These are phyloP conservation scores for Pocillopora damicornis DNA, from an alignment of 64 coral and sea anemone species.

Conservation along the genomic window DNA sequence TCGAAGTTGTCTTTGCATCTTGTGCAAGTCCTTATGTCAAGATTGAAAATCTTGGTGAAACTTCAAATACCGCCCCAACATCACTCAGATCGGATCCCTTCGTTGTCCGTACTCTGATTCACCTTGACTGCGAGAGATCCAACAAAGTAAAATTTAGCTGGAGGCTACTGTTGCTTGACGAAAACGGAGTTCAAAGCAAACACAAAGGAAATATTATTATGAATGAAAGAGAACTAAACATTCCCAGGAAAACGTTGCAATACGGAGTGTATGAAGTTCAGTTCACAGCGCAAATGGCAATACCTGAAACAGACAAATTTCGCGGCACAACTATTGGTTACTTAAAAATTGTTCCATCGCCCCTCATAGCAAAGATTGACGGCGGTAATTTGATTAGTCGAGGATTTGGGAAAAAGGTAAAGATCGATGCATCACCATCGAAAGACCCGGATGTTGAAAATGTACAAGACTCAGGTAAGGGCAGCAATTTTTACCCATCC, in stretches of 20 bases:
- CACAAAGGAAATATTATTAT: not conserved
- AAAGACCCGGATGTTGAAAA: slow-evolving; percentile 56
- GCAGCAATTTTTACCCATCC: not conserved
- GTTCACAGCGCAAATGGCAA: slow-evolving; percentile 38
- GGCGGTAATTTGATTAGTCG: slow-evolving; percentile 50
- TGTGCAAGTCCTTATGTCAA: not conserved
- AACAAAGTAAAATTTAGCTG: slow-evolving; percentile 19
- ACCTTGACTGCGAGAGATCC: slow-evolving; percentile 5
- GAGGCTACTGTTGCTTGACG: not conserved
- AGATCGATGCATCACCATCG: slow-evolving; percentile 38
- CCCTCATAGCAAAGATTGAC: slow-evolving; percentile 50
- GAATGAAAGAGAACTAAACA: slow-evolving; percentile 22
- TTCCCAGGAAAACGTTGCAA: slow-evolving; percentile 8
- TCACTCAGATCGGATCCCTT: not conserved
- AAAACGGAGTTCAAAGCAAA: not conserved
- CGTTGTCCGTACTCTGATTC: not conserved
- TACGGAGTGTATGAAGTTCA: slow-evolving; percentile 49
- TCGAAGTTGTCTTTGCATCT: not conserved
- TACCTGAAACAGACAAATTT: slow-evolving; percentile 12
- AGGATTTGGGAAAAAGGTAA: slow-evolving; percentile 58
- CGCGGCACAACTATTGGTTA: slow-evolving; percentile 37
- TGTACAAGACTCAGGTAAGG: slow-evolving; percentile 22
- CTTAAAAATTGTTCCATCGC: slow-evolving; percentile 44
- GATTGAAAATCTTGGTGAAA: not conserved
- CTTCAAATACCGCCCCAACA: not conserved